Conservation (phyloP, 2,113 vertebrate species). For the Emydura subglobosa region DNA sequence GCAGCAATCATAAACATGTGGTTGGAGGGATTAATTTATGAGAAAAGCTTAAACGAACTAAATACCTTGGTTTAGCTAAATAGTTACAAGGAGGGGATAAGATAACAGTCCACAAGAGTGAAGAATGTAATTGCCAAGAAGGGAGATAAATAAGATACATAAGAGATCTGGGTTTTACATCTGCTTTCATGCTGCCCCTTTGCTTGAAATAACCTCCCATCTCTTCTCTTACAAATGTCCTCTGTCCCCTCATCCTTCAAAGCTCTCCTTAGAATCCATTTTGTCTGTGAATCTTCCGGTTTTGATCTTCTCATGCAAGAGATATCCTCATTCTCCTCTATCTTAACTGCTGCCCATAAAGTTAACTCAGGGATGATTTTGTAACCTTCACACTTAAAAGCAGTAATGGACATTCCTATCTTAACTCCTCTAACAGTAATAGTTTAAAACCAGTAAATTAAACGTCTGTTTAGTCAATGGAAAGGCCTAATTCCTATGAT, state of each 20-base stretch:
- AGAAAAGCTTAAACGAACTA: conserved; percentile 26
- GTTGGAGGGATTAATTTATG: background rate
- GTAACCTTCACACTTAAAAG: background rate
- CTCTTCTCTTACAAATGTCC: background rate
- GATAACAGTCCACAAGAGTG: conserved; percentile 28
- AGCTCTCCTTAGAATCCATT: background rate
- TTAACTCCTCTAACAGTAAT: background rate
- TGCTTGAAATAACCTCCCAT: background rate
- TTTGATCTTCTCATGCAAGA: background rate
- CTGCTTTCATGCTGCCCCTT: background rate
- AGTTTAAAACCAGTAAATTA: background rate
- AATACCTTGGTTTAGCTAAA: conserved; percentile 16
- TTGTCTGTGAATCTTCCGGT: background rate
- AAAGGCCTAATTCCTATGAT: background rate
- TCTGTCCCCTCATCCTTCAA: background rate
- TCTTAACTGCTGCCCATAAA: background rate
- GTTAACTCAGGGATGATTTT: conserved; percentile 1
- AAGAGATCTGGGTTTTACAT: background rate
- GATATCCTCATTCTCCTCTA: background rate
- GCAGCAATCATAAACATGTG: background rate
- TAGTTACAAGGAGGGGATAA: background rate
- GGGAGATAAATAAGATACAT: background rate
- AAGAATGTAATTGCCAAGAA: background rate
- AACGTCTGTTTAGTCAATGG: background rate
- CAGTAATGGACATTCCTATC: conserved; percentile 10